These are phyloP conservation scores for Sycobia sp. DNA, from an alignment of 1,140 invertebrate genomes.

Conservation along the genomic window DNA sequence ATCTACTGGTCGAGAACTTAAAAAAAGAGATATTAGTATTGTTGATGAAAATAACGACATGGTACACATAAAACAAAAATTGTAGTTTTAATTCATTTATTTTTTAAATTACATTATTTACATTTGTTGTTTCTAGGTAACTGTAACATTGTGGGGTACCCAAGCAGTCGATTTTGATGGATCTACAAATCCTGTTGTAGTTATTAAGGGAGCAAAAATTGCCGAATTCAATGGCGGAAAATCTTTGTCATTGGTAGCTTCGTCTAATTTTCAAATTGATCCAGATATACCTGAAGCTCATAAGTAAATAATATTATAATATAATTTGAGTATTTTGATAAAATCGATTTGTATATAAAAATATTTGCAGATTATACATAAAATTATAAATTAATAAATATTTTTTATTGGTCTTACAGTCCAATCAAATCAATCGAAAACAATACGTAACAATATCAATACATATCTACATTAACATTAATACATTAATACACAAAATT, in stretches of 20 bases:
- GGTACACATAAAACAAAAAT: slow-evolving; percentile 64
- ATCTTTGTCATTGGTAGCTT: slow-evolving; percentile 65
- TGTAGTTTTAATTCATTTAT: too few species aligned
- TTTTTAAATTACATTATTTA: slow-evolving; percentile 10
- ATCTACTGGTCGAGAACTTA: slow-evolving; percentile 80
- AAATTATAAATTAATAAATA: neutral
- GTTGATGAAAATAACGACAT: slow-evolving; percentile 84
- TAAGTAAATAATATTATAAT: slow-evolving; percentile 43
- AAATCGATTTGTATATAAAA: neutral
- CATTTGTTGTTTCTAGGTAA: slow-evolving; percentile 60
- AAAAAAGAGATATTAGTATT: slow-evolving; percentile 86
- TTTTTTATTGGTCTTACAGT: too few species aligned
- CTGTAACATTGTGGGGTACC: slow-evolving; percentile 77
- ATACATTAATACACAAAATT: too few species aligned
- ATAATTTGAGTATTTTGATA: slow-evolving; percentile 7
- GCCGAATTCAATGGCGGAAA: slow-evolving; percentile 78
- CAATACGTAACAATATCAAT: too few species aligned
- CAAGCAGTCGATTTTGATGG: slow-evolving; percentile 86
- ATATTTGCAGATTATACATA: slow-evolving; percentile 6
- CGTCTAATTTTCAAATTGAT: slow-evolving; percentile 75
- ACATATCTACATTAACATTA: too few species aligned
- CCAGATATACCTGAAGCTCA: slow-evolving; percentile 89
- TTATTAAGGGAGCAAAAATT: slow-evolving; percentile 78
- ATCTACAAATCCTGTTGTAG: slow-evolving; percentile 76
- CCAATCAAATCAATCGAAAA: too few species aligned